Percentiles rank a stretch among this genome's conserved stretches.
Evolutionary conservation across 2,113 vertebrate species (phyloP).

Genomic region (Hydropotes inermis): DNA sequence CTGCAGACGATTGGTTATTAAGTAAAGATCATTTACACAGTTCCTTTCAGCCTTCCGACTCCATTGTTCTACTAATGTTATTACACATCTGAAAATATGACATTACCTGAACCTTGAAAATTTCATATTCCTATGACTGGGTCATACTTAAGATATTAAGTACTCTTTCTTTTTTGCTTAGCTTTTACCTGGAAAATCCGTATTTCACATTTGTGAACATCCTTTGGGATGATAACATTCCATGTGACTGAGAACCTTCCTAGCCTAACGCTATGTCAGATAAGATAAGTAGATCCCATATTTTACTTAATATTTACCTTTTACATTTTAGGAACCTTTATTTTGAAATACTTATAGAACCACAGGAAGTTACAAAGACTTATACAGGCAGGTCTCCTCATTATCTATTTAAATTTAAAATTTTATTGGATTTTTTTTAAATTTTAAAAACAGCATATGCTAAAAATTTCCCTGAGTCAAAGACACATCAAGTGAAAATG

Average conservation of each 20-base stretch:
- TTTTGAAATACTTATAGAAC: not conserved
- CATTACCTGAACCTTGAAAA: not conserved
- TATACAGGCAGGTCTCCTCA: not conserved
- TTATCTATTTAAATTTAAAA: not conserved
- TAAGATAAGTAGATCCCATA: not conserved
- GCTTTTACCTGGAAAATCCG: not conserved
- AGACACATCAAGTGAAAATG: not conserved
- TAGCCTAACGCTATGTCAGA: not conserved
- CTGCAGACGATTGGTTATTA: not conserved
- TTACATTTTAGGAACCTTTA: not conserved
- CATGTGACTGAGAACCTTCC: not conserved
- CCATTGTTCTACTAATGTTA: not conserved
- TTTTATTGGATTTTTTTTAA: not conserved
- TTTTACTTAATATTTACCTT: not conserved
- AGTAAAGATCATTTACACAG: not conserved
- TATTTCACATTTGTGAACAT: not conserved
- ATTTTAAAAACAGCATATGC: not conserved
- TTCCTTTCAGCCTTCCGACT: not conserved
- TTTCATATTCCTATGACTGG: not conserved
- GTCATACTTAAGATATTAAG: not conserved
- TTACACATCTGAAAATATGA: not conserved
- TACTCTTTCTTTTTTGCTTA: not conserved
- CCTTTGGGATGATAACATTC: not conserved
- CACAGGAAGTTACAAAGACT: not conserved
- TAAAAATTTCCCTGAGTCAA: not conserved